Conservation (phyloP, 2,888 invertebrate genomes). For the Malthinus seriepunctatus region DNA sequence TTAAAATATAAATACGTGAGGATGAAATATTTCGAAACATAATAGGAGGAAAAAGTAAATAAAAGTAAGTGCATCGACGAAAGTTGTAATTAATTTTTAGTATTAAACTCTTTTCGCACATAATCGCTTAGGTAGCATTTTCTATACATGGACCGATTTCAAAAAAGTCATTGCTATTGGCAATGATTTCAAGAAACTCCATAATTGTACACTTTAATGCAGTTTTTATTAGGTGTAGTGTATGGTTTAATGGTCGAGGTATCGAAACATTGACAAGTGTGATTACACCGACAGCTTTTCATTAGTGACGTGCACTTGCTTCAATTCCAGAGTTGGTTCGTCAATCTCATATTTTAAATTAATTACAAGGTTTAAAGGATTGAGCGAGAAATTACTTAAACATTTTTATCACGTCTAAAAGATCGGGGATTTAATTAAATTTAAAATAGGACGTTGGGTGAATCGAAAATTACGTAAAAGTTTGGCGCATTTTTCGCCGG, state of each 20-base stretch:
- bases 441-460: not conserved
- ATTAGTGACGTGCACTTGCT: slow-evolving; percentile 20
- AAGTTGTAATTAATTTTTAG: no score
- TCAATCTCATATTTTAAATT: not conserved
- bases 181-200: slow-evolving; percentile 12
- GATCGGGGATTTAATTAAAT: not conserved
- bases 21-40: no score
- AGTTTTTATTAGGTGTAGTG: slow-evolving; percentile 20
- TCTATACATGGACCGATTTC: no score
- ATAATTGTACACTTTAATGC: slow-evolving; percentile 11
- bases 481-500: slow-evolving; percentile 2
- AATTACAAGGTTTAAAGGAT: not conserved
- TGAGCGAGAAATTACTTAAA: not conserved
- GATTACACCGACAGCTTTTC: slow-evolving; percentile 23
- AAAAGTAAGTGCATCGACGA: no score
- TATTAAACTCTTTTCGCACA: no score
- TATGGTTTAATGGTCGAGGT: slow-evolving; percentile 23
- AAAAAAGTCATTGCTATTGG: not conserved
- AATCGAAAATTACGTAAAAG: not conserved
- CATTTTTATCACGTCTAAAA: not conserved
- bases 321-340: slow-evolving; percentile 17
- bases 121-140: no score
- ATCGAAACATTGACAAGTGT: slow-evolving; percentile 22
- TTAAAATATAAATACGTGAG: no score
- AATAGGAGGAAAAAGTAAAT: no score